phyloP scores from a whole-genome alignment of 2,113 vertebrate genomes.

The Cercopithecus mona region DNA sequence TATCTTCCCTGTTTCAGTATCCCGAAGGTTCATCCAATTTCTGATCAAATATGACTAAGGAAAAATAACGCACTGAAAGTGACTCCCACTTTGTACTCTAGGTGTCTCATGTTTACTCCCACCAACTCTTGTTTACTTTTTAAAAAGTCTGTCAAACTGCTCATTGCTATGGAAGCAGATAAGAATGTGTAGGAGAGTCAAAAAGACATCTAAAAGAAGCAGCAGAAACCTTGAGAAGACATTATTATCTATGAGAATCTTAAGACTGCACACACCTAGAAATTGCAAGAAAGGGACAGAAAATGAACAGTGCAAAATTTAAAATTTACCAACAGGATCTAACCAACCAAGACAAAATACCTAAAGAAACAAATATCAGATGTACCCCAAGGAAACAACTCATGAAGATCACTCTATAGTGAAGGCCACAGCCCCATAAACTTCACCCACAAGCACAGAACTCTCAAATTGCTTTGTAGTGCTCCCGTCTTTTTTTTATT shows the following conservation, averaged over 20 bases:
- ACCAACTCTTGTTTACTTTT: not conserved
- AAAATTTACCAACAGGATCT: not conserved
- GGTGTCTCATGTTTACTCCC: not conserved
- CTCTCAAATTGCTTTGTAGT: not conserved
- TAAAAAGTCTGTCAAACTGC: not conserved
- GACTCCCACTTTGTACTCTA: not conserved
- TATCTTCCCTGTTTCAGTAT: conserved; percentile 98
- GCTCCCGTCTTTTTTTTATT: too few relatives aligned
- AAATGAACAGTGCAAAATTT: conserved; percentile 17
- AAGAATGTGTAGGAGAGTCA: not conserved
- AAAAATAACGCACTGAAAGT: conserved; percentile 61
- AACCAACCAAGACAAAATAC: not conserved
- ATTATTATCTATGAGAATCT: not conserved
- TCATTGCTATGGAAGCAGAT: not conserved
- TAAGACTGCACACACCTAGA: not conserved
- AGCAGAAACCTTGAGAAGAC: not conserved
- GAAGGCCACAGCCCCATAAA: not conserved
- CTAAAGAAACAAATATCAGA: not conserved
- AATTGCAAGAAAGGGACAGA: not conserved
- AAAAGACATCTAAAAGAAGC: not conserved
- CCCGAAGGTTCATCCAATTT: conserved; percentile 99
- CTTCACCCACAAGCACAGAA: not conserved
- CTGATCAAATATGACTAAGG: conserved; percentile 86
- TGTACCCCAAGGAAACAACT: not conserved
- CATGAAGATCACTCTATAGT: not conserved